A percentile compares a stretch with the other conserved stretches of the same genome.
phyloP scores from a whole-genome alignment of 2,888 invertebrate genomes.

The Eilema depressum region DNA sequence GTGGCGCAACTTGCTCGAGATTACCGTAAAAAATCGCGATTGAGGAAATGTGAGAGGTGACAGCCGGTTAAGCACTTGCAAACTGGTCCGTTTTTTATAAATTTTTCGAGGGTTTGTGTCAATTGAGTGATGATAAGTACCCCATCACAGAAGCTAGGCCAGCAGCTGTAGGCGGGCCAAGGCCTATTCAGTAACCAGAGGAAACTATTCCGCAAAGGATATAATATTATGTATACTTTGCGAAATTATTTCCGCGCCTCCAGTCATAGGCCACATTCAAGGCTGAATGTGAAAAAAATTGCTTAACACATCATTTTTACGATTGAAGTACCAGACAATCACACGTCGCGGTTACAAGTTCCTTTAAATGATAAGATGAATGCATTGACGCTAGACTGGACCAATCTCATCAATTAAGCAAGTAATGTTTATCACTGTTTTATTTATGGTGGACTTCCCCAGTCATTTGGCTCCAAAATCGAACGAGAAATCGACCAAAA shows the following conservation, averaged over 20 bases:
- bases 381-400: background rate
- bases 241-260: slow-evolving; percentile 8
- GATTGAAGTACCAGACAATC: background rate
- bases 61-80: slow-evolving; percentile 31
- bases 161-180: background rate
- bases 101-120: background rate
- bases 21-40: slow-evolving; percentile 75
- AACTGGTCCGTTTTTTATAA: slow-evolving; percentile 29
- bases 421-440: background rate
- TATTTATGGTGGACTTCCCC: background rate
- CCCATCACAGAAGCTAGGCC: background rate
- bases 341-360: background rate
- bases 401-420: background rate
- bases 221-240: background rate
- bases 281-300: background rate
- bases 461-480: background rate
- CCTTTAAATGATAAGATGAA: background rate
- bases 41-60: slow-evolving; percentile 72
- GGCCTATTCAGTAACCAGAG: background rate
- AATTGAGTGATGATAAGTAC: background rate
- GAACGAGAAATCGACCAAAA: background rate
- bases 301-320: background rate
- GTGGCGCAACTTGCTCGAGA: slow-evolving; percentile 74
- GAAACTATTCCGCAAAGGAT: slow-evolving; percentile 11
- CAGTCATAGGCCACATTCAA: background rate